Evolutionary conservation across 2,888 invertebrate species (phyloP).

Genomic region (Lamproptera curius): DNA sequence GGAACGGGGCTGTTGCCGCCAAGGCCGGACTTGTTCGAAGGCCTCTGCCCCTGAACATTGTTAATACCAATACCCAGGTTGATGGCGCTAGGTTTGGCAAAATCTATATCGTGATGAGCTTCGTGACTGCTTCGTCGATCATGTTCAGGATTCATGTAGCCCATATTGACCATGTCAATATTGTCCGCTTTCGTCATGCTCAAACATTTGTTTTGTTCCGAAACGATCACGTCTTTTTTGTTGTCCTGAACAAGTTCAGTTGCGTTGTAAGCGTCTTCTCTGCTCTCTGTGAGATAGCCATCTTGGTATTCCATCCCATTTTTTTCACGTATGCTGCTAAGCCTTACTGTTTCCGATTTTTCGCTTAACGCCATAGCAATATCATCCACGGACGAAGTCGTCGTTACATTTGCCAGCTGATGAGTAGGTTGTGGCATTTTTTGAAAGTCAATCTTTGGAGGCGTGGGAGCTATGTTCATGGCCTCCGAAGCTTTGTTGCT

Average conservation of each 20-base stretch:
- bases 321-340: slow-evolving; percentile 53
- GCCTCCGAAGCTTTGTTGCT: slow-evolving; percentile 46
- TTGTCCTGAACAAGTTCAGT: slow-evolving; percentile 45
- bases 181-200: slow-evolving; percentile 52
- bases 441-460: slow-evolving; percentile 47
- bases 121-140: slow-evolving; percentile 50
- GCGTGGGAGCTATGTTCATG: slow-evolving; percentile 31
- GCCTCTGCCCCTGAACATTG: slow-evolving; percentile 52
- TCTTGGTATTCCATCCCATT: slow-evolving; percentile 37
- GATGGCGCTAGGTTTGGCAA: slow-evolving; percentile 40
- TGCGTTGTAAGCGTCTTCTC: slow-evolving; percentile 26
- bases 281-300: slow-evolving; percentile 36
- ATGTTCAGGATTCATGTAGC: slow-evolving; percentile 60
- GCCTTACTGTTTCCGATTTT: slow-evolving; percentile 58
- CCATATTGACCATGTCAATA: slow-evolving; percentile 73
- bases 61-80: slow-evolving; percentile 65
- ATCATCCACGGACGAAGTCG: slow-evolving; percentile 54
- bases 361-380: slow-evolving; percentile 62
- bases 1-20: slow-evolving; percentile 47
- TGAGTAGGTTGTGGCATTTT: slow-evolving; percentile 44
- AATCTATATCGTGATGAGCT: slow-evolving; percentile 42
- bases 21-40: slow-evolving; percentile 39
- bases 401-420: slow-evolving; percentile 35
- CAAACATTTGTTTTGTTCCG: slow-evolving; percentile 42
- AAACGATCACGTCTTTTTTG: slow-evolving; percentile 14